A percentile compares a stretch with the other conserved stretches of the same genome.
phyloP scores from a whole-genome alignment of 2,888 invertebrate species.

The Oscheius sp. region DNA sequence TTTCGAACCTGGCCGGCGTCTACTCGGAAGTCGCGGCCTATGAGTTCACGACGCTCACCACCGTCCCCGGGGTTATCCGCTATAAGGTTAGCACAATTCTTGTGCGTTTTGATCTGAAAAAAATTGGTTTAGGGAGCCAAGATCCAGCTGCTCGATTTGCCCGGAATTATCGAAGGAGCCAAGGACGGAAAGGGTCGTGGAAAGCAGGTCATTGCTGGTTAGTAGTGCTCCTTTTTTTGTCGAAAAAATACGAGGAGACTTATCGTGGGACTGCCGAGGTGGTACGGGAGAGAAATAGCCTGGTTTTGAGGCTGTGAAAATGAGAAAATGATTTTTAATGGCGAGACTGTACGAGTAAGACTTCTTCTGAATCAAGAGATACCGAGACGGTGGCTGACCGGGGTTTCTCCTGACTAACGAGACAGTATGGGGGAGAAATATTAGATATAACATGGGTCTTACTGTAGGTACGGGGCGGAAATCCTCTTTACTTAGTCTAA shows the following conservation, averaged over 20 bases:
- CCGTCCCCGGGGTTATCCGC: slow-evolving; percentile 90
- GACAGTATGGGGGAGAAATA: too few species aligned
- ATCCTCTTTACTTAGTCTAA: too few species aligned
- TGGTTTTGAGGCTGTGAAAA: too few species aligned
- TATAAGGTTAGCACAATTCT: slow-evolving; percentile 70
- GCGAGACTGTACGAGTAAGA: too few species aligned
- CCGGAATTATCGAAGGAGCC: slow-evolving; percentile 99
- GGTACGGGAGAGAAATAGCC: too few species aligned
- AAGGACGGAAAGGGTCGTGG: slow-evolving; percentile 89
- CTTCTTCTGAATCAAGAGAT: too few species aligned
- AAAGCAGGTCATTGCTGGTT: slow-evolving; percentile 81
- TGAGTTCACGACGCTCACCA: slow-evolving; percentile 98
- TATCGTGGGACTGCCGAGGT: too few species aligned
- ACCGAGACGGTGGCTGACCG: too few species aligned
- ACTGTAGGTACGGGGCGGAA: too few species aligned
- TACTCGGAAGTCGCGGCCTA: slow-evolving; percentile 99
- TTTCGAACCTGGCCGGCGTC: slow-evolving; percentile 97
- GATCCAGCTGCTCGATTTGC: slow-evolving; percentile 95
- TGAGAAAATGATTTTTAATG: too few species aligned
- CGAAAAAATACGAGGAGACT: neutral
- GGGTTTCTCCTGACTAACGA: too few species aligned
- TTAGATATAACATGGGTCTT: too few species aligned
- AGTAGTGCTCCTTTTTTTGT: slow-evolving; percentile 30
- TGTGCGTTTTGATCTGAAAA: neutral
- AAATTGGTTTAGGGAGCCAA: slow-evolving; percentile 89